phyloP scores from a whole-genome alignment of 1,140 invertebrate species.

The Venustaconcha ellipsiformis region DNA sequence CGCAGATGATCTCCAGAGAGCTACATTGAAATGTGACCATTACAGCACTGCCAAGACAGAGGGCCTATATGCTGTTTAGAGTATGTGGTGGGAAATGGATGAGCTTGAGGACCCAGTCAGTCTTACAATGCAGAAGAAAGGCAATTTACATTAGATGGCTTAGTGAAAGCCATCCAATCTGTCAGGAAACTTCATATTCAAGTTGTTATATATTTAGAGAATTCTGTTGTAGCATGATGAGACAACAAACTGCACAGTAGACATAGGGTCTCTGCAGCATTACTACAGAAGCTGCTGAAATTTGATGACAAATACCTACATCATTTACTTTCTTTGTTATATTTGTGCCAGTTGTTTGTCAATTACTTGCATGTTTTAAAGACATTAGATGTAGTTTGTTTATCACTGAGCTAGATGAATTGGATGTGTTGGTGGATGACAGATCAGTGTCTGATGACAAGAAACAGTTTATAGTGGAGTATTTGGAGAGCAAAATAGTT shows the following conservation, averaged over 20 bases:
- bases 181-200: not conserved
- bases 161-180: not conserved
- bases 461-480: too few species aligned
- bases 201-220: not conserved
- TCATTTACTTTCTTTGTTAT: constrained; percentile 2
- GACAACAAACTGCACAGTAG: not conserved
- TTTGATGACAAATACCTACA: not conserved
- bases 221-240: constrained; percentile 2
- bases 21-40: constrained; percentile 3
- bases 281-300: not conserved
- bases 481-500: too few species aligned
- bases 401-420: not conserved
- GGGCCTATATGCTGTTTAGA: not conserved
- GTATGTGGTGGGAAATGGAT: not conserved
- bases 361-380: not conserved
- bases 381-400: not conserved
- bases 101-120: not conserved
- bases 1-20: not conserved
- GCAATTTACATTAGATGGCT: not conserved
- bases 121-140: not conserved
- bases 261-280: not conserved
- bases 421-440: too few species aligned
- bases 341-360: not conserved
- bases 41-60: constrained; percentile 6
- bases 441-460: too few species aligned